Conservation (phyloP, 2,113 vertebrate genomes). For the Aplodontia rufa region DNA sequence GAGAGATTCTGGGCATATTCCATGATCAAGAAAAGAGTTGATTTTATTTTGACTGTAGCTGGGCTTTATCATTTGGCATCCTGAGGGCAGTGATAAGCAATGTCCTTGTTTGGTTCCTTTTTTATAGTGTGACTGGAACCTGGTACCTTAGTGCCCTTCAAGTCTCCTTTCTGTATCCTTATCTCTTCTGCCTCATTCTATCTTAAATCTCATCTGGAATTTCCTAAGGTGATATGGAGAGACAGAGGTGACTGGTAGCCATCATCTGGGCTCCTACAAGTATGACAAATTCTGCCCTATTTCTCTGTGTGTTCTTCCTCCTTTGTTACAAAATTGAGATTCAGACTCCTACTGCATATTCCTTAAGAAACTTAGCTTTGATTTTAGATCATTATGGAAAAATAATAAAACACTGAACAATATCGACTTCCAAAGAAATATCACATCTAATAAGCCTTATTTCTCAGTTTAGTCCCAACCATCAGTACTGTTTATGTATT, state of each 20-base stretch:
- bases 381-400: not conserved
- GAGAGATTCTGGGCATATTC: not conserved
- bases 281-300: not conserved
- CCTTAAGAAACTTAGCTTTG: not conserved
- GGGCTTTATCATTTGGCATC: not conserved
- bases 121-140: not conserved
- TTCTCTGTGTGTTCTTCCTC: not conserved
- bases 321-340: not conserved
- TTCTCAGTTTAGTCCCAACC: conserved; percentile 35
- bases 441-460: not conserved
- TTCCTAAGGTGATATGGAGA: not conserved
- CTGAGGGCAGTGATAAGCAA: not conserved
- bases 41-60: not conserved
- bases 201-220: not conserved
- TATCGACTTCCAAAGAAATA: conserved; percentile 27
- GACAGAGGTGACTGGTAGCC: not conserved
- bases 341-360: not conserved
- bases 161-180: not conserved
- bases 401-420: not conserved
- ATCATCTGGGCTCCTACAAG: not conserved
- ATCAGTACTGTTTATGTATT: conserved; percentile 31
- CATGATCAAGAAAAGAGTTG: not conserved
- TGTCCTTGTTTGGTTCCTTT: not conserved
- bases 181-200: not conserved
- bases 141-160: not conserved